phyloP scores from a whole-genome alignment of 2,888 invertebrate species.

The Prenolepis imparis region DNA sequence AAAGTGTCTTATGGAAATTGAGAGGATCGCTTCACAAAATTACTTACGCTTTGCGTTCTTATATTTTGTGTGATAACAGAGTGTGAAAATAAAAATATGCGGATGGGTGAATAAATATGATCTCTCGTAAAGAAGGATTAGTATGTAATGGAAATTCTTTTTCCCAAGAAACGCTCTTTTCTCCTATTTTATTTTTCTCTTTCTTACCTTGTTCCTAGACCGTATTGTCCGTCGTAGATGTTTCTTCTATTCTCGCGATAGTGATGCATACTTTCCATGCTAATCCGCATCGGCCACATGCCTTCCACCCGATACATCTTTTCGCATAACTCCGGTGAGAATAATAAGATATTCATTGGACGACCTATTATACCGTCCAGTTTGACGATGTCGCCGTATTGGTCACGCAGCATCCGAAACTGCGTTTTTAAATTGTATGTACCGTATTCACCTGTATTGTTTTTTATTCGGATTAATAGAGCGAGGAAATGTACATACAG shows the following conservation, averaged over 20 bases:
- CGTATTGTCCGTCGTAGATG: conserved; percentile 82
- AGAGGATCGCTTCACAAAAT: neutral
- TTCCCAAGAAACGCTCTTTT: neutral
- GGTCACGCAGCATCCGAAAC: conserved; percentile 72
- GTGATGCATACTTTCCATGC: conserved; percentile 83
- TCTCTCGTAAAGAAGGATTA: neutral
- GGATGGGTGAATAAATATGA: neutral
- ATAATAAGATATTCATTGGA: conserved; percentile 75
- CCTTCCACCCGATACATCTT: conserved; percentile 86
- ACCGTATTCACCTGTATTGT: conserved; percentile 75
- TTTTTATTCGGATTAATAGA: neutral
- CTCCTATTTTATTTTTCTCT: too few species aligned
- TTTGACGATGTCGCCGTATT: conserved; percentile 86
- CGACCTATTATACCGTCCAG: conserved; percentile 83
- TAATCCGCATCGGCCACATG: conserved; percentile 85
- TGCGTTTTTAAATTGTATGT: conserved; percentile 59
- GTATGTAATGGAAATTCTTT: neutral
- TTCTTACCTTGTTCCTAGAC: conserved; percentile 63
- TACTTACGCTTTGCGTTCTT: neutral
- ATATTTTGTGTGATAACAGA: neutral
- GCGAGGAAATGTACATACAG: neutral
- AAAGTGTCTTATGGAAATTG: neutral
- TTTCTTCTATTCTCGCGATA: conserved; percentile 85
- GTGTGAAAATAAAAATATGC: neutral
- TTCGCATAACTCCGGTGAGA: conserved; percentile 77